Conservation (phyloP, 2,797 vertebrate genomes). For the Pangasius sanitwongsei region DNA sequence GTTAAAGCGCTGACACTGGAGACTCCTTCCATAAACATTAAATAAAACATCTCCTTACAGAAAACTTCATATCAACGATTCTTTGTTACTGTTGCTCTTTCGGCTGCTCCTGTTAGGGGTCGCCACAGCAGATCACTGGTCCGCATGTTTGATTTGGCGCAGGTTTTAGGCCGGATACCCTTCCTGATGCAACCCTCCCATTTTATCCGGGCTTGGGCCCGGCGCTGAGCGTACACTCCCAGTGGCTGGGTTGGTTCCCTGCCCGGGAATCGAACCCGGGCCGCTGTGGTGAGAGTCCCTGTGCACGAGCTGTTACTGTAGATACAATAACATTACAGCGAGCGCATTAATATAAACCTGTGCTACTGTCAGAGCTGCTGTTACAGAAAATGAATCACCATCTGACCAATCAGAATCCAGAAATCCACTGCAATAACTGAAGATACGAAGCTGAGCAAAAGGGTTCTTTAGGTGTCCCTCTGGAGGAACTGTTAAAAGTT, state of each 20-base stretch:
- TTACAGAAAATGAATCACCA: neutral
- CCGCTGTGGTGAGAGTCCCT: neutral
- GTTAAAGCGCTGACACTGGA: neutral
- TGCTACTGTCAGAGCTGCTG: neutral
- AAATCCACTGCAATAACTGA: neutral
- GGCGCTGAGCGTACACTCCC: no score
- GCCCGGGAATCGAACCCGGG: no score
- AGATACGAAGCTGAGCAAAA: no score
- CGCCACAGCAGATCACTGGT: no score
- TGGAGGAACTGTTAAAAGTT: neutral
- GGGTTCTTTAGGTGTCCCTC: neutral
- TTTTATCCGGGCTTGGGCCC: no score
- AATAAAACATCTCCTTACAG: neutral
- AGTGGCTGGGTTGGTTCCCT: no score
- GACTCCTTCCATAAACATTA: neutral
- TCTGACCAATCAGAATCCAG: neutral
- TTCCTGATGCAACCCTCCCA: no score
- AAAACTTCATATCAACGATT: neutral
- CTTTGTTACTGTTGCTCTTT: no score
- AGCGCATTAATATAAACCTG: no score
- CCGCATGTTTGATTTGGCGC: no score
- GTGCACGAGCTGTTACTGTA: neutral
- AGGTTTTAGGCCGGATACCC: no score
- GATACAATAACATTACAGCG: neutral
- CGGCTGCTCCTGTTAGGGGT: no score